Evolutionary conservation across 1,140 invertebrate genomes (phyloP).

Genomic region (Lepidurus packardi): DNA sequence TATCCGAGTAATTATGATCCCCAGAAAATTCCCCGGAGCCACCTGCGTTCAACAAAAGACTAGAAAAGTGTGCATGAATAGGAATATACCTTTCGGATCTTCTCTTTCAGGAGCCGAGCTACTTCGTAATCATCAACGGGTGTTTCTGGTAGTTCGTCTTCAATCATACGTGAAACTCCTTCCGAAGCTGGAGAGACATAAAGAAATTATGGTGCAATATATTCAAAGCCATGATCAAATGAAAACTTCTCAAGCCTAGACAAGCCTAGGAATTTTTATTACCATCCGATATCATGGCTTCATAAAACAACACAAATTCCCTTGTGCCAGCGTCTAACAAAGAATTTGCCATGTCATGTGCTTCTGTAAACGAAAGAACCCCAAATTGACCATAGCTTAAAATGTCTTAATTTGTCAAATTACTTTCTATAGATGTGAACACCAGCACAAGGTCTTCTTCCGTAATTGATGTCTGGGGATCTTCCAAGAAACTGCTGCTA

Average conservation of each 20-base stretch:
- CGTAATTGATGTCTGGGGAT: background rate
- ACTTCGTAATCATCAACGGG: background rate
- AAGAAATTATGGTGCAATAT: background rate
- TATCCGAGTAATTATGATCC: background rate
- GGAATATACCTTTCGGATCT: background rate
- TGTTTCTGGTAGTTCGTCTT: background rate
- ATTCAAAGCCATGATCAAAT: background rate
- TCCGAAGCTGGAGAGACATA: background rate
- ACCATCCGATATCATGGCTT: slow-evolving; percentile 17
- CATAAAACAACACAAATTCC: background rate
- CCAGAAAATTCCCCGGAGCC: background rate
- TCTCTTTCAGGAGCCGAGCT: background rate
- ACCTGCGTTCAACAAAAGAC: background rate
- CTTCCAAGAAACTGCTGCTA: background rate
- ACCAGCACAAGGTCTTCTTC: background rate
- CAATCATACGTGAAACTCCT: background rate
- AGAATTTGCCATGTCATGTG: background rate
- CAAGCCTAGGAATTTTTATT: background rate
- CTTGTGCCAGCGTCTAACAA: background rate
- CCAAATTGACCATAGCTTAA: background rate
- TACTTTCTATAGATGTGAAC: background rate
- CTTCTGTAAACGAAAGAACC: background rate
- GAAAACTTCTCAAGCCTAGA: too few relatives aligned
- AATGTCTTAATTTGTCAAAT: background rate
- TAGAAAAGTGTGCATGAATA: background rate